Conservation (phyloP, 1,140 invertebrate genomes). For the Drosophila teissieri region DNA sequence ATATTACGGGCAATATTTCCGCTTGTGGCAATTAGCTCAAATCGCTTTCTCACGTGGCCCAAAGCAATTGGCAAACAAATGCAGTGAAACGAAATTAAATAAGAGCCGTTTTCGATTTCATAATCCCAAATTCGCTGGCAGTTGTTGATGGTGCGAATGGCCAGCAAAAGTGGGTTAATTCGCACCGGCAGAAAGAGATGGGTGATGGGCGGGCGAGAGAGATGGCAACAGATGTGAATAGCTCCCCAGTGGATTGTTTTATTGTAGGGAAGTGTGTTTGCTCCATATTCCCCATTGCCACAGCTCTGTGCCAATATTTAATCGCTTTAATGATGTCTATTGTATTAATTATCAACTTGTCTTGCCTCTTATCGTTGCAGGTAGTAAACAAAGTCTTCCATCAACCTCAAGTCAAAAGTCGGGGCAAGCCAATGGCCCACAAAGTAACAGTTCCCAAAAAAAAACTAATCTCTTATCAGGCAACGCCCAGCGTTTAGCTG, state of each 20-base stretch:
- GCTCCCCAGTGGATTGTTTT: constrained; percentile 7
- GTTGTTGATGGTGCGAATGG: constrained; percentile 36
- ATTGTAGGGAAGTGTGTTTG: constrained; percentile 2
- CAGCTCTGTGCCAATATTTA: constrained; percentile 38
- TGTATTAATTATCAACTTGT: constrained; percentile 20
- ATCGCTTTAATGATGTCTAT: constrained; percentile 35
- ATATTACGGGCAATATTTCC: constrained; percentile 23
- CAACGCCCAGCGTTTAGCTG: constrained; percentile 33
- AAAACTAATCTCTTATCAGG: constrained; percentile 14
- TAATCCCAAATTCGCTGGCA: constrained; percentile 51
- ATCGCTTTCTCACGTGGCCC: constrained; percentile 4
- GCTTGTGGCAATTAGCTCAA: constrained; percentile 41
- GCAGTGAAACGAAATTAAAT: constrained; percentile 58
- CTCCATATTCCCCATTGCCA: constrained; percentile 1
- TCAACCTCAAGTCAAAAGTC: constrained; percentile 21
- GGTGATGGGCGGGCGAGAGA: not conserved
- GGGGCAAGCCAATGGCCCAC: constrained; percentile 16
- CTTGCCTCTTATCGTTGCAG: constrained; percentile 55
- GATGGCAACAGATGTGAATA: constrained; percentile 35
- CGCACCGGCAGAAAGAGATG: constrained; percentile 19
- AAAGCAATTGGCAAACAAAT: constrained; percentile 48
- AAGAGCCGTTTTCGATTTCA: constrained; percentile 64
- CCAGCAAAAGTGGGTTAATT: constrained; percentile 72
- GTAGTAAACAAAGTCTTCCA: constrained; percentile 48
- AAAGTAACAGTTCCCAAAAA: constrained; percentile 1